Conservation (phyloP, 2,888 invertebrate species). For the Hyposoter dolosus region DNA sequence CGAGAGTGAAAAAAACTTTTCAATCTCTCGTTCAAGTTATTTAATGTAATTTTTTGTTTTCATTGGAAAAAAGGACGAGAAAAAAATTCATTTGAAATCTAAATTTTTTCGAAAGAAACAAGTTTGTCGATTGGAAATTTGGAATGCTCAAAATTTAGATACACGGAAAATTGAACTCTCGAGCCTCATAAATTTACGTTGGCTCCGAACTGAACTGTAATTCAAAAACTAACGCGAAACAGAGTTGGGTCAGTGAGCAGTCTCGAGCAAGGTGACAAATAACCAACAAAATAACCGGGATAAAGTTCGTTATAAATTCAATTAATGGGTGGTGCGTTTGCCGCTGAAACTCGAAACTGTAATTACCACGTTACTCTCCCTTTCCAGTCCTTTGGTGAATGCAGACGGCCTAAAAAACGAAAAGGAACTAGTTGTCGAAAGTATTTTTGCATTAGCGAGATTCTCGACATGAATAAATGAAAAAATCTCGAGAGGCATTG, state of each 20-base stretch:
- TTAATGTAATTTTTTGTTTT: too few species aligned
- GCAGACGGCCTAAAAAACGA: neutral
- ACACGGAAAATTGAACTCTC: neutral
- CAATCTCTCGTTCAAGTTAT: too few species aligned
- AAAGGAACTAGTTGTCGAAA: constrained; percentile 7
- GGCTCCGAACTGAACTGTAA: neutral
- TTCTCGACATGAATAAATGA: constrained; percentile 14
- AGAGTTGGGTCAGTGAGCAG: constrained; percentile 21
- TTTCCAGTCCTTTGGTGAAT: neutral
- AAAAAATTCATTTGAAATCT: too few species aligned
- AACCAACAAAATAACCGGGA: constrained; percentile 66
- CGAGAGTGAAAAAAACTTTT: neutral
- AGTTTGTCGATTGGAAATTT: neutral
- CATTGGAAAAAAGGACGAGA: too few species aligned
- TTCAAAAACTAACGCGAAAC: neutral
- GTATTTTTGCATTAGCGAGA: constrained; percentile 68
- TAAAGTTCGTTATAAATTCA: constrained; percentile 79
- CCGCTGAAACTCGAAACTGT: constrained; percentile 76
- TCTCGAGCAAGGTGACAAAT: neutral
- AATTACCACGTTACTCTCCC: constrained; percentile 74
- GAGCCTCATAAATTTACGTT: neutral
- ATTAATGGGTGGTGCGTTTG: constrained; percentile 77
- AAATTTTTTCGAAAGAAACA: too few species aligned
- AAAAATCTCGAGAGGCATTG: neutral
- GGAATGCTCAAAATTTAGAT: neutral